Conservation (phyloP, 1,140 invertebrate species). For the Caenorhabditis brenneri region DNA sequence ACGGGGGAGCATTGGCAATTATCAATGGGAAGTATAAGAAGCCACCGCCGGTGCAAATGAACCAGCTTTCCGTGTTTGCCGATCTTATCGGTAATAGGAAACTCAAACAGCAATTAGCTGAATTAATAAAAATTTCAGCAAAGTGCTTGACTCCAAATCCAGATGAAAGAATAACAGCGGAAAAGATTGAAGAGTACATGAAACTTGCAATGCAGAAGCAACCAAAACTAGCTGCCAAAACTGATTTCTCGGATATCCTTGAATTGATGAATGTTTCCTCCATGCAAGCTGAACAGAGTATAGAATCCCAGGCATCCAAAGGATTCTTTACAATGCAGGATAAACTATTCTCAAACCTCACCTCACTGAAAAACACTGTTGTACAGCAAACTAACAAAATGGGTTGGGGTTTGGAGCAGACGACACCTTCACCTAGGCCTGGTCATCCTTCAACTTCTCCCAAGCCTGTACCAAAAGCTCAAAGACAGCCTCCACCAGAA, state of each 20-base stretch:
- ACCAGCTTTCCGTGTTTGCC: not conserved
- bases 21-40: slow-evolving; percentile 25
- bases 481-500: not conserved
- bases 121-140: not conserved
- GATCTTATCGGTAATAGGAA: not conserved
- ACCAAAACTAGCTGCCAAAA: slow-evolving; percentile 8
- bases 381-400: slow-evolving; percentile 15
- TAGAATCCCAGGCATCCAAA: not conserved
- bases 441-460: slow-evolving; percentile 15
- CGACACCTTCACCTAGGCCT: not conserved
- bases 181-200: slow-evolving; percentile 23
- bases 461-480: not conserved
- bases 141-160: slow-evolving; percentile 21
- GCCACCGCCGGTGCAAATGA: not conserved
- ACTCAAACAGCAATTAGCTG: not conserved
- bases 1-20: not conserved
- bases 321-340: slow-evolving; percentile 30
- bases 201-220: not conserved
- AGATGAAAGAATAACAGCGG: not conserved
- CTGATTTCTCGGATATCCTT: slow-evolving; percentile 13
- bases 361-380: not conserved
- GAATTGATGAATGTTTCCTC: not conserved
- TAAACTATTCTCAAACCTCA: slow-evolving; percentile 19
- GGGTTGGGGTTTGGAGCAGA: not conserved
- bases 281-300: not conserved